phyloP scores from a whole-genome alignment of 2,888 invertebrate genomes.

The Lithophane leautieri region DNA sequence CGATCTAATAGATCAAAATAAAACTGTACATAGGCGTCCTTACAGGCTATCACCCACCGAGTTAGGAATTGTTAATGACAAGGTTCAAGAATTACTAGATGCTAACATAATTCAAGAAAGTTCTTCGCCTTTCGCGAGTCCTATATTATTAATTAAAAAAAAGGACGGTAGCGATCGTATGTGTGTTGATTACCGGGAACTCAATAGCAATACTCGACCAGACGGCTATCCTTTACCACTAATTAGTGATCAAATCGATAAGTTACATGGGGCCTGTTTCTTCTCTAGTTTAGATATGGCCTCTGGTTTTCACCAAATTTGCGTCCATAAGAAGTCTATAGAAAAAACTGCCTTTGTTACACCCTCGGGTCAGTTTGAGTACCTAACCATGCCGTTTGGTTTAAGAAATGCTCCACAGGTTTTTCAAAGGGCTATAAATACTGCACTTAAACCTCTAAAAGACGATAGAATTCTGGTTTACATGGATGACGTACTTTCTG shows the following conservation, averaged over 20 bases:
- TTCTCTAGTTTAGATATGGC: not conserved
- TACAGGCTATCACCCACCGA: not conserved
- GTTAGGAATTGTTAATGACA: not conserved
- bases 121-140: constrained; percentile 11
- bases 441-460: not conserved
- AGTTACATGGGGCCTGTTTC: constrained; percentile 4
- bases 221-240: too few relatives aligned
- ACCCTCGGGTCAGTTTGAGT: not conserved
- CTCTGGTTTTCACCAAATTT: not conserved
- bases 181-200: too few relatives aligned
- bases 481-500: not conserved
- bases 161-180: too few relatives aligned
- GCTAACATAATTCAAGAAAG: constrained; percentile 19
- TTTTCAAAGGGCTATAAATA: constrained; percentile 2
- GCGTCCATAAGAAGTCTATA: not conserved
- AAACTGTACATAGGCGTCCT: not conserved
- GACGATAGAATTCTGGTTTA: not conserved
- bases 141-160: constrained; percentile 13
- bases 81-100: constrained; percentile 7
- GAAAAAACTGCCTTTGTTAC: not conserved
- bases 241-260: too few relatives aligned
- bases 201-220: too few relatives aligned
- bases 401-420: not conserved
- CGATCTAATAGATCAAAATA: not conserved
- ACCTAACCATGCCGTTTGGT: not conserved